Evolutionary conservation across 2,888 invertebrate genomes (phyloP), one percentile per base, ranked within the genome.

Genomic region (Schizotus pectinicornis): DNA sequence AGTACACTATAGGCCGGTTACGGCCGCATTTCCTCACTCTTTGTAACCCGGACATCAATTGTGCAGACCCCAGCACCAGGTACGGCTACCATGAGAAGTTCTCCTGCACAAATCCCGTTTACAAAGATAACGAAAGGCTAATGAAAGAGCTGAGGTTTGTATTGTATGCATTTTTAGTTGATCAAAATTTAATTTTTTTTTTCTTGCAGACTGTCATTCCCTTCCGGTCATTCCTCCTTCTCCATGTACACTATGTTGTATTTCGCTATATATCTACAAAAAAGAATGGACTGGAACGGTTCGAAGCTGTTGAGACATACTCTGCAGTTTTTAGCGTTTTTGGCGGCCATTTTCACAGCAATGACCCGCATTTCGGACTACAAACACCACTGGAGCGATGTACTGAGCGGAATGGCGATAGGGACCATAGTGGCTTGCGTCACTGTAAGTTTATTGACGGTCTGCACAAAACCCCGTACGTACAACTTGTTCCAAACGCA

Each of bases 311-410:
- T 95, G 43, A 88, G 89, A 51, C 95, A 95, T 75, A 85, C 90
- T n/a, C 79, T 95, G 48, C 98, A 98, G 81, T 88, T 92, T 74
- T 67, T 89, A 7, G 86, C 92, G 49, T 81, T 97, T 61, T 83
- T 89, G 79, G 82, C 92, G 78, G 90, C 95, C 31, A 89, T 92
- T 86, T 92, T 88, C 78, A 94, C 94, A 7, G 89, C 91, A n/a
- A 85, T 97, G 82, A 91, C 94, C 1, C 85, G 98, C 33, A 88
- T 98, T 34, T 94, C 94, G 0, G 94, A 98, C 82, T 95, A 98
- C 83, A 98, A 98, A 78, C 98, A 98, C 80, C 98, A 98, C 76
- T 97, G 96, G 94, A 95, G 94, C 72, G 98, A 98, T 80, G 98
- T 98, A 1, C 82, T 98, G 31, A 88, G 88, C 48, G 98, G 98